Conservation (phyloP, 1,140 invertebrate species). For the Orchesella cincta region DNA sequence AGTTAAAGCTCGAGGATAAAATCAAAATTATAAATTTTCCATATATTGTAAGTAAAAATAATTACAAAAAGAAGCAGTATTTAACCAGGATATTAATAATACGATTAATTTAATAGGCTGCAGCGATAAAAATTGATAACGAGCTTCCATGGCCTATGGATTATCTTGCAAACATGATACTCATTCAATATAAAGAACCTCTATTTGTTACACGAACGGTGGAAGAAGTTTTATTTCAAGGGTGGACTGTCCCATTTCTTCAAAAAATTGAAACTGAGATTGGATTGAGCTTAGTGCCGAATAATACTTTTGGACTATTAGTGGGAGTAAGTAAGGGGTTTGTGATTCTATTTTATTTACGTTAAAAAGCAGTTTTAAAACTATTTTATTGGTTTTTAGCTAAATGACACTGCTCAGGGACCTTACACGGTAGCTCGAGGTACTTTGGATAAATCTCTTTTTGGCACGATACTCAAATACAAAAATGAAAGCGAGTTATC, state of each 20-base stretch:
- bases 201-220: not conserved
- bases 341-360: no score
- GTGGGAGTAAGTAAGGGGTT: not conserved
- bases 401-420: not conserved
- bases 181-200: not conserved
- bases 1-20: conserved; percentile 28
- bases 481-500: not conserved
- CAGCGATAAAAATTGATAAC: not conserved
- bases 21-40: conserved; percentile 42
- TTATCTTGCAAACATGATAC: not conserved
- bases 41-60: conserved; percentile 41
- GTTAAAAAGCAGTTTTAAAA: no score
- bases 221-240: not conserved
- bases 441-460: not conserved
- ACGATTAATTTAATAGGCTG: not conserved
- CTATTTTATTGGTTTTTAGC: not conserved
- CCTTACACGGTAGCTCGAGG: no score
- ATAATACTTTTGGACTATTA: not conserved
- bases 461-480: not conserved
- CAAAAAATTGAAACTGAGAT: not conserved
- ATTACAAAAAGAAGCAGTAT: no score
- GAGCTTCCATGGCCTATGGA: not conserved
- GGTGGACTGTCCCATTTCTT: not conserved
- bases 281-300: not conserved
- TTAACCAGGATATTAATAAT: no score